phyloP scores from a whole-genome alignment of 1,140 invertebrate genomes.

The Neuroterus valhalla region DNA sequence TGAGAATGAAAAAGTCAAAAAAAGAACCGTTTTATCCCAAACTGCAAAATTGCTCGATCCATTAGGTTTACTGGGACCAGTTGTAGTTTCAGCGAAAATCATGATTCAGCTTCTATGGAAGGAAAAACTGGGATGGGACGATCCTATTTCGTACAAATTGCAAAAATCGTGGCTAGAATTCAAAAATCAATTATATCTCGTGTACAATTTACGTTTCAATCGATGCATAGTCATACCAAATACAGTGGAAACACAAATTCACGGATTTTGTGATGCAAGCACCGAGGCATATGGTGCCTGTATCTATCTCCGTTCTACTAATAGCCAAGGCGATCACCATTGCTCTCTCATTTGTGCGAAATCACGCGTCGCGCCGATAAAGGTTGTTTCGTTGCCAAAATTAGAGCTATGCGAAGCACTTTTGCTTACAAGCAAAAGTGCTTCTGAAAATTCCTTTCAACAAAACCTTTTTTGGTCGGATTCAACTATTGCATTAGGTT shows the following conservation, averaged over 20 bases:
- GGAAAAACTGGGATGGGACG: too few relatives aligned
- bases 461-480: slow-evolving; percentile 31
- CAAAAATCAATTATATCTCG: background rate
- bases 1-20: too few relatives aligned
- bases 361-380: slow-evolving; percentile 61
- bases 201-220: background rate
- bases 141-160: too few relatives aligned
- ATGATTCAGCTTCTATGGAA: too few relatives aligned
- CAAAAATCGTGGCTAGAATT: background rate
- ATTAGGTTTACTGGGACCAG: background rate
- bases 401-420: slow-evolving; percentile 60
- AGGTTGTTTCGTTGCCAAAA: slow-evolving; percentile 53
- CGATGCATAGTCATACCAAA: too few relatives aligned
- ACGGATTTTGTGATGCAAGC: too few relatives aligned
- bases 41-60: too few relatives aligned
- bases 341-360: slow-evolving; percentile 57
- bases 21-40: too few relatives aligned
- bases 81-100: too few relatives aligned
- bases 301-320: slow-evolving; percentile 55
- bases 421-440: slow-evolving; percentile 48
- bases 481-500: slow-evolving; percentile 58
- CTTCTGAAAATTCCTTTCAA: slow-evolving; percentile 34
- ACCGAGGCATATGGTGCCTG: slow-evolving; percentile 57
- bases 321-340: slow-evolving; percentile 33
- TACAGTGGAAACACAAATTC: too few relatives aligned